A percentile compares a stretch with the other conserved stretches of the same genome.
Evolutionary conservation across 2,888 invertebrate genomes (phyloP).

Genomic region (Lochmaea crataegi): DNA sequence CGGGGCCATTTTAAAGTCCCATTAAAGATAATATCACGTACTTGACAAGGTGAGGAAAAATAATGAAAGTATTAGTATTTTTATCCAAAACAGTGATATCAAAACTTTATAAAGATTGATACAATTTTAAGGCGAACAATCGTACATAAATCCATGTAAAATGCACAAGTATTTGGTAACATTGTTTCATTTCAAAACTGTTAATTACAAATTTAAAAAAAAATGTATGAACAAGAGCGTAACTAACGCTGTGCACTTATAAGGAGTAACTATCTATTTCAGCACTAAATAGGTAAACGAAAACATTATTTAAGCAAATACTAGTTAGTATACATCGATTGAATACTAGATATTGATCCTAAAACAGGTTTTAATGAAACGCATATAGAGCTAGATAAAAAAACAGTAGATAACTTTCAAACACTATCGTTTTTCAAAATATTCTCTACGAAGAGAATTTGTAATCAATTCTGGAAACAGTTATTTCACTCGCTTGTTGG

Average conservation of each 20-base stretch:
- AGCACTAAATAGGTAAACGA: background rate
- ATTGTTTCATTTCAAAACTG: background rate
- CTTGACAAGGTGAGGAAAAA: background rate
- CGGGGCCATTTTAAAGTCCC: background rate
- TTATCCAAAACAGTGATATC: background rate
- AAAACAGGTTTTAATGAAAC: background rate
- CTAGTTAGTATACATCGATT: background rate
- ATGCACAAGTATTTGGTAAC: background rate
- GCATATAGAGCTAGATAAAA: no score
- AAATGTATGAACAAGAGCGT: background rate
- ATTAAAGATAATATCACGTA: conserved; percentile 1
- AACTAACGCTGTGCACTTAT: background rate
- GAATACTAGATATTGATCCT: background rate
- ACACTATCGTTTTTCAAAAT: no score
- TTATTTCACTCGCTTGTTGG: no score
- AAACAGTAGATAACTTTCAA: no score
- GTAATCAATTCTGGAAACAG: no score
- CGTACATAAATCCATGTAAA: background rate
- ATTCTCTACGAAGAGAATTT: no score
- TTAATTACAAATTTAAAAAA: background rate
- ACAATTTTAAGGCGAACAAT: background rate
- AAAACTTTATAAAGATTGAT: background rate
- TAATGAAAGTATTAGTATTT: background rate
- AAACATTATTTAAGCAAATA: background rate
- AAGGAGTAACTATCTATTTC: background rate